Percentiles rank a stretch among this genome's conserved stretches.
Evolutionary conservation across 2,888 invertebrate genomes (phyloP).

Genomic region (Plebejus argus): DNA sequence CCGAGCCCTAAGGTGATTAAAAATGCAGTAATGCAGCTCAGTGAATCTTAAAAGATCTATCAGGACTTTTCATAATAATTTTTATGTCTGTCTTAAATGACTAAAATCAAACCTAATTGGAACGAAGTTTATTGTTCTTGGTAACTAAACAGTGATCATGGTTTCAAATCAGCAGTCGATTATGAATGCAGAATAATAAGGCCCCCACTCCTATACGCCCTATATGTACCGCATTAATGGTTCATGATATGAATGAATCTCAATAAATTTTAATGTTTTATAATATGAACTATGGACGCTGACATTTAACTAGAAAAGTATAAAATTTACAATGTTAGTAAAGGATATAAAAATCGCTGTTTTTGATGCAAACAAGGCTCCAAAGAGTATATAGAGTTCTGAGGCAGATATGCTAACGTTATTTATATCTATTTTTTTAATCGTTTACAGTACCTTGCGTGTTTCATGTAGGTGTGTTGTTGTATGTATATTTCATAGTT

Average conservation of each 20-base stretch:
- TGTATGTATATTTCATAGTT: no score
- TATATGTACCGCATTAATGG: constrained; percentile 4
- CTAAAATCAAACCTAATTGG: not conserved
- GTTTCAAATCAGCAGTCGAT: not conserved
- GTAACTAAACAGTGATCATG: not conserved
- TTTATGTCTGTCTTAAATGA: no score
- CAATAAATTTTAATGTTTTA: not conserved
- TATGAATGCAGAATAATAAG: constrained; percentile 12
- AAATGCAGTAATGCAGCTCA: not conserved
- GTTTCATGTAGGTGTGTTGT: no score
- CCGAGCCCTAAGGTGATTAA: not conserved
- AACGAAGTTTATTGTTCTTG: not conserved
- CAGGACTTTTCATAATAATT: no score
- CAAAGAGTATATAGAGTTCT: not conserved
- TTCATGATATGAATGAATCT: constrained; percentile 22
- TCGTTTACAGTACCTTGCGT: no score
- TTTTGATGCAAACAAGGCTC: not conserved
- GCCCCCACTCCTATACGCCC: not conserved
- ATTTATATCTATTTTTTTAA: no score
- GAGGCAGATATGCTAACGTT: no score
- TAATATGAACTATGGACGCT: not conserved
- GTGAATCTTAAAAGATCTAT: not conserved
- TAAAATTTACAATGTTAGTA: not conserved
- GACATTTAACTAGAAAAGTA: not conserved
- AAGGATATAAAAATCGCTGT: not conserved